phyloP scores from a whole-genome alignment of 2,113 vertebrate genomes.

The Carassius carassius region DNA sequence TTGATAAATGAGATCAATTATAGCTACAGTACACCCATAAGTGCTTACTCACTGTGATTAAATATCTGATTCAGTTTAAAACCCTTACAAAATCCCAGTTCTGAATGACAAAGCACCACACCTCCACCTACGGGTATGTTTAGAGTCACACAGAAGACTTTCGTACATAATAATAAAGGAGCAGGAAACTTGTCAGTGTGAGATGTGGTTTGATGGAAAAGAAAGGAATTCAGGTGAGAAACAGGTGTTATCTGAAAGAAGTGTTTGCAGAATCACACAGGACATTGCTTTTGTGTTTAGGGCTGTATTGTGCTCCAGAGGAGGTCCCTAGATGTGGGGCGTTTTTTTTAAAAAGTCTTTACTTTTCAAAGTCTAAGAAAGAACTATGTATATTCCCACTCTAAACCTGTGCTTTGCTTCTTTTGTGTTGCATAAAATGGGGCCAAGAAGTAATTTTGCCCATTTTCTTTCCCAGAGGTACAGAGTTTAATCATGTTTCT shows the following conservation, averaged over 20 bases:
- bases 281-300: conserved; percentile 51
- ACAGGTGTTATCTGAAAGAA: conserved; percentile 25
- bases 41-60: background rate
- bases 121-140: background rate
- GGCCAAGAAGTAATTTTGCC: conserved; percentile 6
- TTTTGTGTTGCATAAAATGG: conserved; percentile 51
- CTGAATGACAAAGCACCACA: background rate
- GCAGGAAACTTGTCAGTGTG: background rate
- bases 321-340: conserved; percentile 14
- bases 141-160: background rate
- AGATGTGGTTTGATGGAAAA: conserved; percentile 8
- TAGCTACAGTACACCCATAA: background rate
- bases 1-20: background rate
- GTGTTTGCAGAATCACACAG: conserved; percentile 20
- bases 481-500: conserved; percentile 30
- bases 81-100: background rate
- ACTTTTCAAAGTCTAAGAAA: conserved; percentile 30
- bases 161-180: background rate
- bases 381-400: conserved; percentile 42
- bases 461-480: conserved; percentile 20
- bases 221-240: background rate
- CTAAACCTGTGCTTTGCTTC: background rate
- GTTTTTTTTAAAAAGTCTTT: conserved; percentile 29
- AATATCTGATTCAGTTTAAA: background rate
- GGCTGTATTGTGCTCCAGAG: conserved; percentile 39